phyloP scores from a whole-genome alignment of 2,888 invertebrate species.

The Troilus luridus region DNA sequence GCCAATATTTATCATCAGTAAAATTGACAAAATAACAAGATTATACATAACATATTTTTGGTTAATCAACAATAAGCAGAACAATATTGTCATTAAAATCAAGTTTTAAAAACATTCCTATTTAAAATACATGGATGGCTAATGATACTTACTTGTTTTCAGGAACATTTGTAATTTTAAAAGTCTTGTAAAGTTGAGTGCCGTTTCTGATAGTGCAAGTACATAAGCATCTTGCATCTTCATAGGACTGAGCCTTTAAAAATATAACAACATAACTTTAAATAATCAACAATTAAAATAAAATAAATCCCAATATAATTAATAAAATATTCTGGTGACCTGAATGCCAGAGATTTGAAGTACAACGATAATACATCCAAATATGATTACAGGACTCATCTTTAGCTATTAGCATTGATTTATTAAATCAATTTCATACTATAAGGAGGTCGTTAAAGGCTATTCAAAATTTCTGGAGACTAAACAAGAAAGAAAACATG shows the following conservation, averaged over 20 bases:
- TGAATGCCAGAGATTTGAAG: slow-evolving; percentile 24
- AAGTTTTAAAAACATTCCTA: too few relatives aligned
- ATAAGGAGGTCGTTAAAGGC: slow-evolving; percentile 1
- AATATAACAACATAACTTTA: neutral
- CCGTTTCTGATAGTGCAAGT: slow-evolving; percentile 85
- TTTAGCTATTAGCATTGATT: neutral
- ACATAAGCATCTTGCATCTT: slow-evolving; percentile 89
- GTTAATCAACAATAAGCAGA: too few relatives aligned
- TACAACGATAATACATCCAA: slow-evolving; percentile 23
- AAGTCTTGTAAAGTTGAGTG: slow-evolving; percentile 77
- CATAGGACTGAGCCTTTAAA: slow-evolving; percentile 71
- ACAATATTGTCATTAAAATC: too few relatives aligned
- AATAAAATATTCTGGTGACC: neutral
- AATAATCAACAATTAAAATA: neutral
- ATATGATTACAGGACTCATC: neutral
- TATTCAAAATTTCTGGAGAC: neutral
- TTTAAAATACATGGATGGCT: too few relatives aligned
- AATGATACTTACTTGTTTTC: slow-evolving; percentile 76
- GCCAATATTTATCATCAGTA: too few relatives aligned
- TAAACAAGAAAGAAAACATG: neutral
- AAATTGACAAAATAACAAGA: too few relatives aligned
- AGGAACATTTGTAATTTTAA: slow-evolving; percentile 85
- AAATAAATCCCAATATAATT: neutral
- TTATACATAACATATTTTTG: too few relatives aligned
- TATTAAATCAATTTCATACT: neutral